Base-by-base conservation (phyloP, 2,113 vertebrate genomes). In the Strix uralensis region DNA sequence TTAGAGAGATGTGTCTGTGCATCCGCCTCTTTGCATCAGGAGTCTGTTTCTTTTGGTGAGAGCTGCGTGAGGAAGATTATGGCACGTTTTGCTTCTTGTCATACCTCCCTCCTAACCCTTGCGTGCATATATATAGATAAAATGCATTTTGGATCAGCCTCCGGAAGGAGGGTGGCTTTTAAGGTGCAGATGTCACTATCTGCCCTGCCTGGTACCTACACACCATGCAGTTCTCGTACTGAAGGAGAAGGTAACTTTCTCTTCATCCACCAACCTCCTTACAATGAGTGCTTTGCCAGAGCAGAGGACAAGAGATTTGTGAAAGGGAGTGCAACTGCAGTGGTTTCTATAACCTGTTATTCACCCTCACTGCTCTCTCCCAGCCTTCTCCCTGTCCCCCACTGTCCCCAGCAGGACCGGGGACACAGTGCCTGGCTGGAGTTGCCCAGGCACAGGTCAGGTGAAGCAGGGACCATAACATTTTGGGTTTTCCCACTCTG, bases 221-320 rank as follows among this genome's bases (percentile, higher is more conserved):
- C 0, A 1, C 23, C 7, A 4, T 5, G 8, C 2, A 10, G 51
- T 22, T 36, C 52, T 66, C 2, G 1, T 0, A 0, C 1, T 13
- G 61, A 42, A 79, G n/a, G 25, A 69, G 23, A 65, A 14, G 15
- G 30, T 71, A 14, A 66, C 3, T 52, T 80, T 82, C 34, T 66
- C 34, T 91, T 88, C 34, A 30, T 34, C 49, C 8, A 5, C 44
- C 61, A 66, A 63, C 34, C n/a, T 77, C 26, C 5, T 8, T 36
- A 32, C 20, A 23, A 27, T 9, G 18, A 40, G 13, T 15, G 9
- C 8, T 11, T 15, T 83, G 32, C 15, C 9, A 18, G 58, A 69
- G 36, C 79, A 71, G 36, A 51, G n/a, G 13, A 38, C 20, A 58
- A 49, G 17, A 40, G 15, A 5, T 58, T 34, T 83, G 46, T 61